Conservation (phyloP, 2,113 vertebrate species). For the Rostratula benghalensis region DNA sequence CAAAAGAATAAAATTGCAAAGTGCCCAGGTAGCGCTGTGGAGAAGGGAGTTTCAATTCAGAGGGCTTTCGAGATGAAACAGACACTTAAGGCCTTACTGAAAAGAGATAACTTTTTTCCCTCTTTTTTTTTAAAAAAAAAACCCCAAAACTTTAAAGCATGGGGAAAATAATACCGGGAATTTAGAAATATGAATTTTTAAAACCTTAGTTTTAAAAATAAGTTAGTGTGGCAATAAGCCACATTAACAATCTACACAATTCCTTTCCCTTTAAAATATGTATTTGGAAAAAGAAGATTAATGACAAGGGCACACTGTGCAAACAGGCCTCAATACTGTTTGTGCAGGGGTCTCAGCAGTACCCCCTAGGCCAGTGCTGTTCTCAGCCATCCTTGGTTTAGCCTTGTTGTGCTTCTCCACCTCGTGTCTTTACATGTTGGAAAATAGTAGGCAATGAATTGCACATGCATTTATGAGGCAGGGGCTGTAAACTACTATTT, state of each 20-base stretch:
- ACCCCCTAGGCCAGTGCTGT: background rate
- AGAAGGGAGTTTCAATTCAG: conserved; percentile 19
- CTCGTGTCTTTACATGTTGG: background rate
- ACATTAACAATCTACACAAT: conserved; percentile 32
- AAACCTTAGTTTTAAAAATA: background rate
- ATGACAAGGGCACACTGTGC: background rate
- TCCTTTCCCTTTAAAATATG: conserved; percentile 61
- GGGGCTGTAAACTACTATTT: background rate
- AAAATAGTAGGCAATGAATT: background rate
- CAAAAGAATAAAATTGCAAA: conserved; percentile 3
- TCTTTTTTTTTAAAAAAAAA: fast-evolving
- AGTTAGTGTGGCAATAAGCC: conserved; percentile 25
- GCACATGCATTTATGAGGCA: background rate
- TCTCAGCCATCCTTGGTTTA: background rate
- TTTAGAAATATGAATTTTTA: conserved; percentile 67
- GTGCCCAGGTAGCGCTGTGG: background rate
- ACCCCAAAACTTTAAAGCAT: conserved; percentile 44
- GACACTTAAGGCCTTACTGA: conserved; percentile 25
- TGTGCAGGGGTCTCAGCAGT: background rate
- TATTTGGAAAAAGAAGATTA: conserved; percentile 41
- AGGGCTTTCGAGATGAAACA: conserved; percentile 32
- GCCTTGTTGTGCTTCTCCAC: background rate
- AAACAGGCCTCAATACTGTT: background rate
- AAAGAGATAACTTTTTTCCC: background rate
- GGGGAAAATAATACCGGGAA: conserved; percentile 45